Evolutionary conservation across 1,140 invertebrate species (phyloP), one percentile per base, ranked within the genome.

Genomic region (Procambarus clarkii): DNA sequence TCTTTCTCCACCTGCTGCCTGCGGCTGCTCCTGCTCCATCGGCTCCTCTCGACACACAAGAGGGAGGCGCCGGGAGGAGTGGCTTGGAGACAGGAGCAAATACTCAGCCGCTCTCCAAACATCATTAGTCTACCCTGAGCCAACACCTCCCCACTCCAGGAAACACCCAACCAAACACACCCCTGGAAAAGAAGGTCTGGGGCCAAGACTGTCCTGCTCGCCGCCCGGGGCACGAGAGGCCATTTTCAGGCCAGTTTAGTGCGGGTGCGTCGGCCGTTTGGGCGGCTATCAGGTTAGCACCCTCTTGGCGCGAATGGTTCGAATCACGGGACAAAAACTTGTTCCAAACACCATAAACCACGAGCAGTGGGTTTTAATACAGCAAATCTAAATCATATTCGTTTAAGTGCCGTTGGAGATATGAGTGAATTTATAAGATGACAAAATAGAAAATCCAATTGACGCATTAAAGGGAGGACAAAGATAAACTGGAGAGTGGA

Each of bases 61-160:
- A 84, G 88, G 88, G 88, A 91, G 88, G 88, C 88, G 88, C 82
- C 88, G 79, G 81, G 76, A 91, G 88, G 86, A 91, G 88, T 91
- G 88, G 88, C 88, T 91, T 91, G 88, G 88, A 91, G 88, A 91
- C 88, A 91, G 82, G 81, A 79, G 88, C 88, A 91, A 91, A 91
- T 82, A 91, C 88, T 91, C 76, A 21, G 82, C 58, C 88, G 82
- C 88, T 91, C 88, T 86, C 76, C 88, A 91, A 91, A 91, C 88
- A 91, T 91, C 88, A 91, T 91, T 91, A 91, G 88, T 91, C 88
- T 84, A 78, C 88, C 71, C 82, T 91, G 88, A 91, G 88, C 88
- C 77, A 91, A 91, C 88, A 91, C 88, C 74, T 85, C 82, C 74
- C 44, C 88, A 85, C 88, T 91, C 83, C 88, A 79, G 82, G 86